Evolutionary conservation across 2,888 invertebrate species (phyloP).

Genomic region (Drosophila longiperda): DNA sequence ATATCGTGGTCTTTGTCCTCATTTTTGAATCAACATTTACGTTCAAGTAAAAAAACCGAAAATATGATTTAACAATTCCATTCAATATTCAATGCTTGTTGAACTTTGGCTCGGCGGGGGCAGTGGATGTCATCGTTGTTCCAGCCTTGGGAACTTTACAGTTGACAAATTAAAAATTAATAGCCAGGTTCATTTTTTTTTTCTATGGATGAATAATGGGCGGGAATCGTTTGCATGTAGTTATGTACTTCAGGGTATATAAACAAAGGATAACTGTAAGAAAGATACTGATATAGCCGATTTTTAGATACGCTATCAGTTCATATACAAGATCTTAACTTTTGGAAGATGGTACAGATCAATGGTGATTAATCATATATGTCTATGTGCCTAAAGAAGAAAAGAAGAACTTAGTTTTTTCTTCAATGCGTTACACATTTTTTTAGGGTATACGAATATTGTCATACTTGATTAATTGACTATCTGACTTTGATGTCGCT

Average conservation of each 20-base stretch:
- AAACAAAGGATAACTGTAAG: background rate
- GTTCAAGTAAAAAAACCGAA: conserved; percentile 30
- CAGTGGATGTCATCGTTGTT: conserved; percentile 2
- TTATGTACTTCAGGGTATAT: background rate
- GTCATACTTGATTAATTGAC: conserved; percentile 13
- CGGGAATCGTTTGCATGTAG: conserved; percentile 44
- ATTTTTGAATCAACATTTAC: conserved; percentile 46
- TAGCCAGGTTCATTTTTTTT: conserved; percentile 23
- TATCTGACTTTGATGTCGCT: conserved; percentile 1
- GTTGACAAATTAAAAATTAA: conserved; percentile 69
- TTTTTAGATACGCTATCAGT: background rate
- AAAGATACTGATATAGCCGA: background rate
- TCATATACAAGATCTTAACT: background rate
- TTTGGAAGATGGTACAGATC: background rate
- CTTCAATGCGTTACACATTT: background rate
- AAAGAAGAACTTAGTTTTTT: accelerated
- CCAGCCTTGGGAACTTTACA: conserved; percentile 66
- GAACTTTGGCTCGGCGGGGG: background rate
- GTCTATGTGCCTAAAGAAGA: too few species aligned
- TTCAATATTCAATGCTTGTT: conserved; percentile 43
- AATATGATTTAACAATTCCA: conserved; percentile 53
- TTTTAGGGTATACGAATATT: conserved; percentile 5
- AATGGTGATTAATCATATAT: background rate
- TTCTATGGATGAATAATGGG: conserved; percentile 26
- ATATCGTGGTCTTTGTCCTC: conserved; percentile 14